Evolutionary conservation across 1,140 invertebrate species (phyloP).

Genomic region (Drosophila mayri): DNA sequence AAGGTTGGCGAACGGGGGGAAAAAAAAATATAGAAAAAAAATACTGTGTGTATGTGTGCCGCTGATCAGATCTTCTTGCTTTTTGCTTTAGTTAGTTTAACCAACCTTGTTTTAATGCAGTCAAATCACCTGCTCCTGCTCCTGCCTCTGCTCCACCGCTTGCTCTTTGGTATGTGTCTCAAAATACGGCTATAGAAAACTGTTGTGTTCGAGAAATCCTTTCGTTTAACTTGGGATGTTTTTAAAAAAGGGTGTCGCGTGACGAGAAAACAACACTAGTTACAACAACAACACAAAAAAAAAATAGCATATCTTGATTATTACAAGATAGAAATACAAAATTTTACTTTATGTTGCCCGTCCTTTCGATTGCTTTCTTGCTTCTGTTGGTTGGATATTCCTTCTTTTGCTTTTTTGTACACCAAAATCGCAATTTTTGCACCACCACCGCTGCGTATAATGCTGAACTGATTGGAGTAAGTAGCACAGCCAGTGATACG

Average conservation of each 20-base stretch:
- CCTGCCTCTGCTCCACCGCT: conserved; percentile 2
- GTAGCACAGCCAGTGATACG: conserved; percentile 62
- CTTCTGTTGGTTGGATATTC: conserved; percentile 44
- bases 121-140: conserved; percentile 6
- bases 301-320: conserved; percentile 9
- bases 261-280: conserved; percentile 1
- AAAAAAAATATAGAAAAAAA: not conserved
- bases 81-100: conserved; percentile 12
- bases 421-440: conserved; percentile 85
- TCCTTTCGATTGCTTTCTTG: conserved; percentile 38
- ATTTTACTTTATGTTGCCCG: conserved; percentile 49
- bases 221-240: conserved; percentile 8
- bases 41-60: conserved; percentile 4
- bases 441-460: conserved; percentile 66
- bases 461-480: conserved; percentile 57
- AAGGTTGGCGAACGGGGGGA: not conserved
- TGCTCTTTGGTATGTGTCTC: conserved; percentile 7
- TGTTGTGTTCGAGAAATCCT: not conserved
- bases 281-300: not conserved
- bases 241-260: not conserved
- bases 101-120: conserved; percentile 17
- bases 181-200: conserved; percentile 9
- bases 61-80: not conserved
- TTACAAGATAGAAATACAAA: conserved; percentile 33
- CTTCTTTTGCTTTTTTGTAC: conserved; percentile 81